Base-by-base conservation (phyloP, 35 echinoderm and acorn worm genomes). In the Patiria miniata region DNA sequence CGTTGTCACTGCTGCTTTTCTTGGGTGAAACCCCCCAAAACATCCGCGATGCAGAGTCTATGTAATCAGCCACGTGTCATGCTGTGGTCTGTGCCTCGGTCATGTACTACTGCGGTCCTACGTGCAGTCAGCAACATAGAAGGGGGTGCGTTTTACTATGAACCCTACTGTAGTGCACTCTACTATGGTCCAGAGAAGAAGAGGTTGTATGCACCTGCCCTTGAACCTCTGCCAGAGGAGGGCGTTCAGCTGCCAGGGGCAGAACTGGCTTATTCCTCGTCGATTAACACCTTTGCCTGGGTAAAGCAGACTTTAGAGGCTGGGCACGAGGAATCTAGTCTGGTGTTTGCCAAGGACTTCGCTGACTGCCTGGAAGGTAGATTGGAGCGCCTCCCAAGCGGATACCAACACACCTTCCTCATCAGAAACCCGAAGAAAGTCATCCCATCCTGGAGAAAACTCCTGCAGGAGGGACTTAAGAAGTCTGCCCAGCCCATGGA, bases 321-420 rank as follows among this genome's bases (percentile, higher is more conserved):
- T 10, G 22, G 28, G 34, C 61, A 69, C 26, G 8, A 69, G 28
- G 61, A 23, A 0, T 19, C 85, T 12, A 79, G 18, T 38, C 21
- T 87, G 8, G 65, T 87, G 32, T 79, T 87, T 47, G 85, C 77
- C 85, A 87, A 87, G 73, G 85, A 79, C 36, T 53, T 79, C 39
- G 50, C 77, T 2, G 39, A 52, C 14, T 51, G 68, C 12, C 21
- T 87, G 23, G 51, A 37, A 26, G 69, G 44, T 7, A 40, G 40
- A 26, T 78, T 26, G 39, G 76, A 87, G 7, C 44, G 19, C 68
- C 36, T 87, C 23, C 40, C 50, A 29, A 14, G 4, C 10, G 29
- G 76, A n/a, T 87, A 79, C 28, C 76, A 87, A 58, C 85, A 87
- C 33, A 60, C 85, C 28, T 87, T 87, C 28, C 68, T 87, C 7